Conservation (phyloP, 2,797 vertebrate genomes). For the Microhierax caerulescens region DNA sequence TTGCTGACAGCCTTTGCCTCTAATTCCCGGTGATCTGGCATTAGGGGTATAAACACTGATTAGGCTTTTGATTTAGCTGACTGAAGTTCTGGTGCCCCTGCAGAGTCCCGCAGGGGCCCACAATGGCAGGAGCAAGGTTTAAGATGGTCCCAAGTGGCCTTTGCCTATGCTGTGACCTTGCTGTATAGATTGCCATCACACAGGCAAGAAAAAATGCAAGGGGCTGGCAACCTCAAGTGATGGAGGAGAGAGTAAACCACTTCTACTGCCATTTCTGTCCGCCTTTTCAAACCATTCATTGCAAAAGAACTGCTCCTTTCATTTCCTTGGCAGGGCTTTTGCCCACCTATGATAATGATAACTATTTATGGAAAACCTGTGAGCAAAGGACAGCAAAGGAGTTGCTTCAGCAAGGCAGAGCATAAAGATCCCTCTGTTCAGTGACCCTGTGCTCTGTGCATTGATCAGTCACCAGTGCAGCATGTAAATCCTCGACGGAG, state of each 20-base stretch:
- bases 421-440: slow-evolving; percentile 16
- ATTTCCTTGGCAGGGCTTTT: slow-evolving; percentile 1
- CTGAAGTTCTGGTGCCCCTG: neutral
- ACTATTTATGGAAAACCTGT: slow-evolving; percentile 32
- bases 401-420: neutral
- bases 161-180: neutral
- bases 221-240: neutral
- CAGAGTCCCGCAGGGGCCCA: neutral
- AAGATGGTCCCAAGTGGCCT: neutral
- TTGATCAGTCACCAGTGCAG: neutral
- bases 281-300: neutral
- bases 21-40: slow-evolving; percentile 10
- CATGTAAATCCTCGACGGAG: neutral
- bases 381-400: neutral
- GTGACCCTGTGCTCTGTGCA: neutral
- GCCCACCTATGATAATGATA: neutral
- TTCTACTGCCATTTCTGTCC: neutral
- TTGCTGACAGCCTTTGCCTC: neutral
- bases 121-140: neutral
- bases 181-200: neutral
- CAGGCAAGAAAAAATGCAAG: neutral
- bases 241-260: neutral
- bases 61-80: neutral
- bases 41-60: neutral
- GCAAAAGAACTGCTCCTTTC: slow-evolving; percentile 33